Conservation (phyloP, 1,140 invertebrate species). For the Chironomus striatipennis region DNA sequence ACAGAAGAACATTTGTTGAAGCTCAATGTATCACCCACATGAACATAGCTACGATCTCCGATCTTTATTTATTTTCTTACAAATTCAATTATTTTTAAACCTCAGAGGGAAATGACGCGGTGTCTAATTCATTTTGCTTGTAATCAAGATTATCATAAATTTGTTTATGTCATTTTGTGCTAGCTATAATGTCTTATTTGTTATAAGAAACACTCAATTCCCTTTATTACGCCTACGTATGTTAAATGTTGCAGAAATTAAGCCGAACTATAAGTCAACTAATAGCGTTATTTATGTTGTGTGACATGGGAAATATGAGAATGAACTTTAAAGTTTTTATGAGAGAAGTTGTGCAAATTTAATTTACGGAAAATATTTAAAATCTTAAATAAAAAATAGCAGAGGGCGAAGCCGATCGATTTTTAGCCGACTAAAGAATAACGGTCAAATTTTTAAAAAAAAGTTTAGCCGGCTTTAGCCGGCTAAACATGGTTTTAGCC, state of each 20-base stretch:
- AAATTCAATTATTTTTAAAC: no score
- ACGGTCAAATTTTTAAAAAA: no score
- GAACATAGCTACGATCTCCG: no score
- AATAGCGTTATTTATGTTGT: slow-evolving; percentile 14
- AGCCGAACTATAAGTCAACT: not conserved
- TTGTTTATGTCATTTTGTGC: not conserved
- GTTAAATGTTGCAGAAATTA: slow-evolving; percentile 2
- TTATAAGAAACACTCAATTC: not conserved
- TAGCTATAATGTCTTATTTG: not conserved
- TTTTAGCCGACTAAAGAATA: no score
- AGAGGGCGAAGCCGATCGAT: no score
- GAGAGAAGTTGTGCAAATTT: not conserved
- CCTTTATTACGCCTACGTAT: not conserved
- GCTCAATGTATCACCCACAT: no score
- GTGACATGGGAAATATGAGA: not conserved
- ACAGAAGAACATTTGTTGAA: no score
- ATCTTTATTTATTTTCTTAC: no score
- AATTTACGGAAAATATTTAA: not conserved
- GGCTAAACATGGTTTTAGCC: no score
- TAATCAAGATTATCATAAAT: not conserved
- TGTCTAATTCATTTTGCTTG: not conserved
- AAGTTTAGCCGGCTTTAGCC: no score
- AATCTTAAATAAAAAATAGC: not conserved
- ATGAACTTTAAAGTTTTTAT: not conserved
- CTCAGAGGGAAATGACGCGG: no score